Base-by-base conservation (phyloP, 2,797 vertebrate species). In the Sciurus carolinensis region DNA sequence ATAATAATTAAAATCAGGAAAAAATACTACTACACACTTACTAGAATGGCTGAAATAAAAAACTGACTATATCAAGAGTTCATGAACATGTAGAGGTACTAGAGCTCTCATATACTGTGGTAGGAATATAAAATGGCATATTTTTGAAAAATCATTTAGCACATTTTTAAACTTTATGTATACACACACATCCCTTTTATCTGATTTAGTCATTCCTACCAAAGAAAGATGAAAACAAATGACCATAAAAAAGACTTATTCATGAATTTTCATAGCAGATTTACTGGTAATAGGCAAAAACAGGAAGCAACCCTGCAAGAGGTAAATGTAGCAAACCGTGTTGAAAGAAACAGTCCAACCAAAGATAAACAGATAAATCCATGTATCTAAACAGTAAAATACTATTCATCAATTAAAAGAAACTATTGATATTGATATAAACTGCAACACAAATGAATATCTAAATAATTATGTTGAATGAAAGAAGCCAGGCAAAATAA, bases 281-380 rank as follows among this genome's bases (percentile, higher is more conserved):
- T 89, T 64, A 82, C 50, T 57, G 75, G 26, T 75, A 93, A 86
- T 75, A 90, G 24, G 10, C 15, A 75, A 93, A 95, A 90, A 33
- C 26, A 24, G 22, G 39, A 91, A 64, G 26, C 26, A 54, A 47
- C 17, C 28, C 18, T 76, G 54, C n/a, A 81, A 80, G 14, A 89
- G 17, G 22, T 59, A 75, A 77, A 50, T 62, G 13, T 67, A 52
- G 59, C 67, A 73, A 88, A 76, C 17, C 44, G 3, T 75, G 28
- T 80, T 67, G 39, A 8, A 57, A 22, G 33, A 85, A 92, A 33
- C 17, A 73, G 72, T 30, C 15, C 64, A 62, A 47, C 33, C 71
- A 69, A 30, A 83, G 1, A 22, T 76, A 75, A 82, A 80, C 8
- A 50, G 22, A 54, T 75, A 77, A 81, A 42, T 14, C 22, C 33